phyloP scores from a whole-genome alignment of 37 sponge, comb jelly and placozoan species.

The Eunapius fragilis region DNA sequence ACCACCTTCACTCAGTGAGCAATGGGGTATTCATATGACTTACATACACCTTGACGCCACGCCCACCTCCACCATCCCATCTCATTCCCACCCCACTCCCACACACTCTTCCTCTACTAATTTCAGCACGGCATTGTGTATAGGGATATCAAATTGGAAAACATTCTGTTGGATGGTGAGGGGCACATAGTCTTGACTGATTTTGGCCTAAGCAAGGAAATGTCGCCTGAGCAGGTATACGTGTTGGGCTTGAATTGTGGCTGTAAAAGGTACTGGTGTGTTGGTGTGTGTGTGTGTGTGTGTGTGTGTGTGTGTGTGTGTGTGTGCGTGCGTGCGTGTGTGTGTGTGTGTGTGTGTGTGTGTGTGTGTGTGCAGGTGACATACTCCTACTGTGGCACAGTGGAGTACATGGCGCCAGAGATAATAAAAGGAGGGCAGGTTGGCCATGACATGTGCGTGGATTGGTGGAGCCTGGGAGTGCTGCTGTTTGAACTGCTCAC shows the following conservation, averaged over 20 bases:
- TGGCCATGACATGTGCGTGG: slow-evolving; percentile 74
- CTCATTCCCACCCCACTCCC: not conserved
- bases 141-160: slow-evolving; percentile 96
- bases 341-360: slow-evolving; percentile 17
- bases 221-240: slow-evolving; percentile 66
- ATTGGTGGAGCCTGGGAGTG: slow-evolving; percentile 99
- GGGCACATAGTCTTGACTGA: slow-evolving; percentile 96
- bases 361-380: slow-evolving; percentile 63
- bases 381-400: slow-evolving; percentile 96
- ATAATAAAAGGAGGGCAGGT: slow-evolving; percentile 76
- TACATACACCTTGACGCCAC: not conserved
- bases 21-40: not conserved
- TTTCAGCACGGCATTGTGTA: slow-evolving; percentile 91
- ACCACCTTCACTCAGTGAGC: slow-evolving; percentile 86
- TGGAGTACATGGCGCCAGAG: slow-evolving; percentile 99
- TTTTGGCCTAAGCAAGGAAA: slow-evolving; percentile 95
- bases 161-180: slow-evolving; percentile 87
- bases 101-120: not conserved
- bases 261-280: no score
- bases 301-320: no score
- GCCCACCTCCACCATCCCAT: no score
- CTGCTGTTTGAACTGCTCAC: slow-evolving; percentile 90
- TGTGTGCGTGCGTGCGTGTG: slow-evolving; percentile 67
- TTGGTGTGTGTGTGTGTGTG: no score
- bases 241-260: no score